phyloP scores from a whole-genome alignment of 2,113 vertebrate genomes.

The Poecilia latipinna region DNA sequence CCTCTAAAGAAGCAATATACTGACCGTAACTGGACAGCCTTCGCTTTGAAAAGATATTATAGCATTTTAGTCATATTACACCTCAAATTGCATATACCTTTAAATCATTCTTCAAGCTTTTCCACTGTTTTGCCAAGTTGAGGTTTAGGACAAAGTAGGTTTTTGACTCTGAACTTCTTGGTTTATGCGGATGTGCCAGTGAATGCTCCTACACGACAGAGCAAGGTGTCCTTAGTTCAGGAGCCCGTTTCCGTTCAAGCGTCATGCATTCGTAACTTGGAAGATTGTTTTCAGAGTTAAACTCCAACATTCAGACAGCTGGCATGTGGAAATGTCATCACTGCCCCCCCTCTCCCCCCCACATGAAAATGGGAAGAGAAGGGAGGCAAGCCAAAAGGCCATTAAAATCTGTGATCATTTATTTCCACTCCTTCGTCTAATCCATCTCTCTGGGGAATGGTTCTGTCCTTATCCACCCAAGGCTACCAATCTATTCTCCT shows the following conservation, averaged over 20 bases:
- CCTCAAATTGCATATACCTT: too few relatives aligned
- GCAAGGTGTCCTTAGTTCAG: conserved; percentile 11
- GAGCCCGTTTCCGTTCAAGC: conserved; percentile 31
- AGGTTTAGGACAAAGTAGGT: too few relatives aligned
- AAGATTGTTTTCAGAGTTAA: conserved; percentile 62
- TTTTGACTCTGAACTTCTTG: too few relatives aligned
- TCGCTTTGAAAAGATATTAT: too few relatives aligned
- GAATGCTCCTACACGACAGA: conserved; percentile 9
- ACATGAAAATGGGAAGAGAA: conserved; percentile 63
- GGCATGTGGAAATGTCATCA: conserved; percentile 73
- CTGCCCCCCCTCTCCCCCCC: conserved; percentile 43
- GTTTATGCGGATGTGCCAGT: background rate
- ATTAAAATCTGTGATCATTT: conserved; percentile 85
- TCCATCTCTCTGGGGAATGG: conserved; percentile 84
- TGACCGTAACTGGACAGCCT: too few relatives aligned
- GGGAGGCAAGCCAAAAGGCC: conserved; percentile 80
- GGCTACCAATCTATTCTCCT: conserved; percentile 84
- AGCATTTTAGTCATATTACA: too few relatives aligned
- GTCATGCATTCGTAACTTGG: conserved; percentile 27
- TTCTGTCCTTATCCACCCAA: conserved; percentile 85
- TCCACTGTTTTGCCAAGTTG: too few relatives aligned
- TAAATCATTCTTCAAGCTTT: too few relatives aligned
- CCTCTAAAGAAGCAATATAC: too few relatives aligned
- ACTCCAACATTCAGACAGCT: conserved; percentile 55
- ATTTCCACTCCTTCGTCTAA: conserved; percentile 82